Evolutionary conservation across 1,140 invertebrate species (phyloP).

Genomic region (Eueides isabella): DNA sequence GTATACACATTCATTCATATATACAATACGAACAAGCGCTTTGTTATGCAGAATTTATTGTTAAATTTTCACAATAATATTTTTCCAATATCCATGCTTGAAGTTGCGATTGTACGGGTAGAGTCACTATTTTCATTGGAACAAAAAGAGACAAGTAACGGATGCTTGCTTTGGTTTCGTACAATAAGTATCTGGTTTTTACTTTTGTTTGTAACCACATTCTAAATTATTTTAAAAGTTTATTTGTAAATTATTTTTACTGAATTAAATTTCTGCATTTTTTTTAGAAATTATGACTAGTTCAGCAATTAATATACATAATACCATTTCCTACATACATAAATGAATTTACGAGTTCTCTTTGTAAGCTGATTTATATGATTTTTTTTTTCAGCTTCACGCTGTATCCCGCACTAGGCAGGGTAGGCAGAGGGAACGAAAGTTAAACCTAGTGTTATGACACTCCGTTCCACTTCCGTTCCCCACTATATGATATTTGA

Average conservation of each 20-base stretch:
- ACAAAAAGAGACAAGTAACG: conserved; percentile 1
- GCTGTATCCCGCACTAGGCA: not conserved
- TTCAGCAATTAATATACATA: too few species aligned
- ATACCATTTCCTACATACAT: too few species aligned
- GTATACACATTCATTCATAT: not conserved
- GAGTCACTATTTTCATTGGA: not conserved
- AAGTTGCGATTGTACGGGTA: not conserved
- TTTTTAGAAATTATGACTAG: too few species aligned
- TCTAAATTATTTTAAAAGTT: too few species aligned
- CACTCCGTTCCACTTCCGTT: not conserved
- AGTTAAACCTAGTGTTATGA: not conserved
- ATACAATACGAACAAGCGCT: not conserved
- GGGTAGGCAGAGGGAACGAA: not conserved
- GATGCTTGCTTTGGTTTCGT: not conserved
- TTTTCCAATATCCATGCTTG: not conserved
- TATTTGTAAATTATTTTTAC: too few species aligned
- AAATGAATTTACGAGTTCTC: too few species aligned
- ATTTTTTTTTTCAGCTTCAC: not conserved
- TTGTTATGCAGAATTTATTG: not conserved
- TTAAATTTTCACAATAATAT: conserved; percentile 9
- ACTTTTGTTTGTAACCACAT: not conserved
- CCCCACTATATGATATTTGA: too few species aligned
- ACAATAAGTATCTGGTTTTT: not conserved
- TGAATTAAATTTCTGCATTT: too few species aligned
- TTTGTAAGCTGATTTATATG: too few species aligned